Conservation (phyloP, 2,113 vertebrate genomes). For the Nyctereutes procyonoides region DNA sequence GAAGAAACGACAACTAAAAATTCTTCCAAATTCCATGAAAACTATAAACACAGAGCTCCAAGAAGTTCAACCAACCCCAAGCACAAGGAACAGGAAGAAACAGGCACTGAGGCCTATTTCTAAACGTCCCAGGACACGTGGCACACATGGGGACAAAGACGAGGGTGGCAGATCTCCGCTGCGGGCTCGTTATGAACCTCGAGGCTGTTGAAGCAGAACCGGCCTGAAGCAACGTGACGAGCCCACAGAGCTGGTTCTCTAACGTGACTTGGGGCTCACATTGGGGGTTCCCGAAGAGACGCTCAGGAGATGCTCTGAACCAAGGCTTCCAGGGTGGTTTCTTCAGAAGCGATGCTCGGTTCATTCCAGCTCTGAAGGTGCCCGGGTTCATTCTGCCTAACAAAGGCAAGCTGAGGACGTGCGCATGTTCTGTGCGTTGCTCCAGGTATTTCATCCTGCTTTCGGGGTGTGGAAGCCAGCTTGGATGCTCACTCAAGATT, state of each 20-base stretch:
- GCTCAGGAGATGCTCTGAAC: background rate
- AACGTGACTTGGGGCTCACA: background rate
- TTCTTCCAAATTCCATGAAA: constrained; percentile 49
- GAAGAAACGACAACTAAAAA: background rate
- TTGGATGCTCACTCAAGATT: background rate
- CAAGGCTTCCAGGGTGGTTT: background rate
- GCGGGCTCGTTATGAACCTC: too few species aligned
- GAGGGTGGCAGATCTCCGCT: background rate
- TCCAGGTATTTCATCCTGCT: background rate
- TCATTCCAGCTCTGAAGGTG: too few species aligned
- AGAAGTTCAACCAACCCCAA: background rate
- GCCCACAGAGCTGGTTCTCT: background rate
- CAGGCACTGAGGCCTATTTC: background rate
- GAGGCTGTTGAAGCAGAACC: background rate
- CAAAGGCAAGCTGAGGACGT: background rate
- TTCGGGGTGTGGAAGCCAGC: background rate
- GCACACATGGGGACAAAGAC: background rate
- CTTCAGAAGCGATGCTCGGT: background rate
- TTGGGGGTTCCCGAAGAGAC: background rate
- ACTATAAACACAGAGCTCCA: background rate
- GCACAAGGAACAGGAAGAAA: background rate
- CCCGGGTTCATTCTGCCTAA: background rate
- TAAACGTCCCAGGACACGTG: too few species aligned
- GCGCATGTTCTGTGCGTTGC: background rate
- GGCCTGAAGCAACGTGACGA: background rate